Evolutionary conservation across 2,113 vertebrate species (phyloP).

Genomic region (Potamarius usumacintae): DNA sequence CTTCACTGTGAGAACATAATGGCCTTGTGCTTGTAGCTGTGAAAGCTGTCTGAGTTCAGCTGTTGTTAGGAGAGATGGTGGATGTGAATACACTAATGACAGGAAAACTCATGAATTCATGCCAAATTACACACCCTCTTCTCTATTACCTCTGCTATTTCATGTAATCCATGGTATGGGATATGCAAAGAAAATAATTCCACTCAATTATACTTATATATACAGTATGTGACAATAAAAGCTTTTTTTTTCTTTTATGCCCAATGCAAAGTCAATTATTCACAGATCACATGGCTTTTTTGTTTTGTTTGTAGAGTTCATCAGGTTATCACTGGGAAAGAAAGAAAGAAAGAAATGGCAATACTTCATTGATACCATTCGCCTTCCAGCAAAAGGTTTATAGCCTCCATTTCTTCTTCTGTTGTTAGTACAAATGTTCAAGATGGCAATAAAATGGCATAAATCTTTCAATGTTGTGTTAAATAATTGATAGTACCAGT

Average conservation of each 20-base stretch:
- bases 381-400: conserved; percentile 3
- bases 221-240: background rate
- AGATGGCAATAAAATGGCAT: conserved; percentile 72
- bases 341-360: background rate
- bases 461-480: conserved; percentile 70
- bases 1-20: conserved; percentile 43
- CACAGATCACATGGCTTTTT: background rate
- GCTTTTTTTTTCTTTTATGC: background rate
- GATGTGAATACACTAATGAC: conserved; percentile 38
- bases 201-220: background rate
- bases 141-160: conserved; percentile 17
- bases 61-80: conserved; percentile 36
- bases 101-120: conserved; percentile 20
- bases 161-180: background rate
- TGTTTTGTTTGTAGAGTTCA: background rate
- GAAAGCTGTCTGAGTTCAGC: conserved; percentile 42
- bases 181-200: background rate
- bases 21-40: conserved; percentile 41
- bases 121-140: conserved; percentile 15
- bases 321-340: background rate
- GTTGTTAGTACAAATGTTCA: conserved; percentile 57
- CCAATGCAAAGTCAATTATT: background rate
- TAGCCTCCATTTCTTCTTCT: conserved; percentile 35
- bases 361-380: background rate
- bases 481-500: conserved; percentile 73